phyloP scores from a whole-genome alignment of 2,888 invertebrate genomes.

The Choreutis nemorana region DNA sequence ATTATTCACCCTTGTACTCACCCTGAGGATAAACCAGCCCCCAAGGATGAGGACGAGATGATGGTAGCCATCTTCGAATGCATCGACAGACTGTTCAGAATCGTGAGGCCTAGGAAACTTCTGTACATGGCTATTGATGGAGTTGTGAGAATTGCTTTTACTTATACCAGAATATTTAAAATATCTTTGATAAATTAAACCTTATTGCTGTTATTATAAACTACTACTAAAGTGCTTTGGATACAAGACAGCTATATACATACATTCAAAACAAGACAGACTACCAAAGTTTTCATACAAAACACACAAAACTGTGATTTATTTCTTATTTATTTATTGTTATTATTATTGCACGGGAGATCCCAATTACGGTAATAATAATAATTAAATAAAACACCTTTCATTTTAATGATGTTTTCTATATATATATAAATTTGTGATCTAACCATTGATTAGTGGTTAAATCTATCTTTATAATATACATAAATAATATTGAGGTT shows the following conservation, averaged over 20 bases:
- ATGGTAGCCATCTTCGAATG: conserved; percentile 99
- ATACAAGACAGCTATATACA: too few species aligned
- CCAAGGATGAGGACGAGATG: conserved; percentile 99
- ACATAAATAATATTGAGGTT: too few species aligned
- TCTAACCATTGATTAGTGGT: too few species aligned
- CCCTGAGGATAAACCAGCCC: conserved; percentile 97
- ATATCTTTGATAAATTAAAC: conserved; percentile 2
- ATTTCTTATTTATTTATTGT: not conserved
- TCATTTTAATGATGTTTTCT: too few species aligned
- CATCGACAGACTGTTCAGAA: conserved; percentile 93
- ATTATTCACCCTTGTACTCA: conserved; percentile 99
- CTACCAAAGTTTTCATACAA: too few species aligned
- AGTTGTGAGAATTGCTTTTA: conserved; percentile 70
- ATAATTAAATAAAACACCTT: not conserved
- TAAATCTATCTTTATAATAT: too few species aligned
- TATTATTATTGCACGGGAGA: not conserved
- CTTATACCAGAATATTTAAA: not conserved
- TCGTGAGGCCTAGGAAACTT: conserved; percentile 90
- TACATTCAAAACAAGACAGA: too few species aligned
- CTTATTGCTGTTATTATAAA: too few species aligned
- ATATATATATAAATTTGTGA: too few species aligned
- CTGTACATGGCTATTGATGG: conserved; percentile 99
- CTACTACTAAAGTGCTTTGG: too few species aligned
- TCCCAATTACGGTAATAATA: not conserved
- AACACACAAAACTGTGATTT: too few species aligned